These are phyloP conservation scores for Cremastinae sp. DNA, from an alignment of 2,888 invertebrate genomes.

Conservation along the genomic window DNA sequence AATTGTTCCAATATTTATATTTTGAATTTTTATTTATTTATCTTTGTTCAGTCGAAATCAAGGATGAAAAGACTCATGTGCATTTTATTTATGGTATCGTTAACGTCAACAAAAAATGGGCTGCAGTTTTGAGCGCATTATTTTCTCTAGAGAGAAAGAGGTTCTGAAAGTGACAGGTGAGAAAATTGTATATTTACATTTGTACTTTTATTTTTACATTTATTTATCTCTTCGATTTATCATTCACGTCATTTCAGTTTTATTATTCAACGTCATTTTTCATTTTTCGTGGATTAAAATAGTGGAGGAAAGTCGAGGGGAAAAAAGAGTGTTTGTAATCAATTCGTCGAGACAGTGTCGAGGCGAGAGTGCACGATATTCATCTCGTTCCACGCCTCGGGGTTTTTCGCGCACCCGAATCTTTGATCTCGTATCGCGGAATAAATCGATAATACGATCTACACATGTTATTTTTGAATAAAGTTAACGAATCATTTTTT, in stretches of 20 bases:
- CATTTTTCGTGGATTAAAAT: slow-evolving; percentile 1
- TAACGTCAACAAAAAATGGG: background rate
- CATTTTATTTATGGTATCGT: slow-evolving; percentile 18
- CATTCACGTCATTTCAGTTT: background rate
- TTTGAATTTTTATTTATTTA: slow-evolving; percentile 19
- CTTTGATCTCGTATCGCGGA: background rate
- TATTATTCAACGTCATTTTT: background rate
- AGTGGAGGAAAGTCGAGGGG: background rate
- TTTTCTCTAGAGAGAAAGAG: background rate
- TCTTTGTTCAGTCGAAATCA: background rate
- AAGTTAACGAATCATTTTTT: no score
- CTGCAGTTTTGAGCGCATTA: no score
- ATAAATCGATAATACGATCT: no score
- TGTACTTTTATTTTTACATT: no score
- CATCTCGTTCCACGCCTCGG: background rate
- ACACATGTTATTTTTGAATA: no score
- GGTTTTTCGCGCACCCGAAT: background rate
- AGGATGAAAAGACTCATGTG: background rate
- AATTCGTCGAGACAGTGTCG: slow-evolving; percentile 25
- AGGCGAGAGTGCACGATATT: slow-evolving; percentile 10
- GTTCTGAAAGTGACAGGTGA: no score
- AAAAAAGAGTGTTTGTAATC: slow-evolving; percentile 23
- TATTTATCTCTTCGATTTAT: no score
- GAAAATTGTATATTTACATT: no score
- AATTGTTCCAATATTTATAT: no score